A percentile compares a stretch with the other conserved stretches of the same genome.
phyloP scores from a whole-genome alignment of 2,797 vertebrate genomes.

The Pelochelys cantorii region DNA sequence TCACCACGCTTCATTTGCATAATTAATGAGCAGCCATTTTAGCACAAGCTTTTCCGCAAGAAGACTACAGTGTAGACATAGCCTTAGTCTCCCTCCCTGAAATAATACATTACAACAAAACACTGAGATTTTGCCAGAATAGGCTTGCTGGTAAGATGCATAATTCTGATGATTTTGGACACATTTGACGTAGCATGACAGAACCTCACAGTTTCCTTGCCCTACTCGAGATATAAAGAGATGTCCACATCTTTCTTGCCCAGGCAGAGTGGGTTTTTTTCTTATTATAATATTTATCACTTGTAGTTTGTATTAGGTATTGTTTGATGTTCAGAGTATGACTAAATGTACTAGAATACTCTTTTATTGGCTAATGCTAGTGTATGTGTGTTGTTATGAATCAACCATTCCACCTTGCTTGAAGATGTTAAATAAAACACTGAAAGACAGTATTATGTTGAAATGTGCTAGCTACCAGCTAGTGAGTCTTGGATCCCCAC shows the following conservation, averaged over 20 bases:
- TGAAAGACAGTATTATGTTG: neutral
- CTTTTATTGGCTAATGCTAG: neutral
- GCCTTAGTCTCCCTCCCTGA: neutral
- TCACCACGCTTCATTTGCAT: no score
- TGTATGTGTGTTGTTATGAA: neutral
- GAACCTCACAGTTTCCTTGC: neutral
- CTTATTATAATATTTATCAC: neutral
- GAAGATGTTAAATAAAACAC: neutral
- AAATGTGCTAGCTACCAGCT: neutral
- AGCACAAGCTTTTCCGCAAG: no score
- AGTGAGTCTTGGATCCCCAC: neutral
- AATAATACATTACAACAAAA: conserved; percentile 23
- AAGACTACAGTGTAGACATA: no score
- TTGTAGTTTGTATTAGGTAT: neutral
- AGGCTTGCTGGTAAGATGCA: conserved; percentile 31
- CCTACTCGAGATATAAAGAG: neutral
- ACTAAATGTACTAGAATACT: neutral
- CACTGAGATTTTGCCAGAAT: neutral
- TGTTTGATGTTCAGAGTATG: accelerated
- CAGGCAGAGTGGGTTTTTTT: neutral
- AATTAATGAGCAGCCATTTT: no score
- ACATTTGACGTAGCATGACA: neutral
- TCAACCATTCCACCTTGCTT: neutral
- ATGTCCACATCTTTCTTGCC: neutral
- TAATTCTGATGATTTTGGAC: neutral